Evolutionary conservation across 2,113 vertebrate genomes (phyloP).

Genomic region (Percina caprodes): DNA sequence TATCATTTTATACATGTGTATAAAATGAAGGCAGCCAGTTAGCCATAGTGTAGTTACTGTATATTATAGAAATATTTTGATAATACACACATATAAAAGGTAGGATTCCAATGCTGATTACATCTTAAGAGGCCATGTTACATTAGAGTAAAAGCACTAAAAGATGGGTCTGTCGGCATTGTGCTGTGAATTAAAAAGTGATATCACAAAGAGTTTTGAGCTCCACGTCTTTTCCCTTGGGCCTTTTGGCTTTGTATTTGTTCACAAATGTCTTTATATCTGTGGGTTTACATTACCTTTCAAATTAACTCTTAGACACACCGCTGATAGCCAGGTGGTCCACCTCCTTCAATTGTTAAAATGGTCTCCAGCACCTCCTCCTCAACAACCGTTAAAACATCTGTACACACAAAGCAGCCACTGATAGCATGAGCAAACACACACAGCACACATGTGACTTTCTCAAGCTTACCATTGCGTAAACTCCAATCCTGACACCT

Average conservation of each 20-base stretch:
- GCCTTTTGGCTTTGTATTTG: conserved; percentile 42
- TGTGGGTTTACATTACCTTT: conserved; percentile 19
- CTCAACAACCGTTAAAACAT: conserved; percentile 71
- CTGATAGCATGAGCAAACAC: conserved; percentile 70
- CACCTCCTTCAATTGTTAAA: conserved; percentile 32
- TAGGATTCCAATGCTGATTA: background rate
- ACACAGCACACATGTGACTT: conserved; percentile 39
- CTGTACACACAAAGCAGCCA: conserved; percentile 64
- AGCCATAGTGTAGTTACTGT: background rate
- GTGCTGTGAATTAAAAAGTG: background rate
- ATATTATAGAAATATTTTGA: background rate
- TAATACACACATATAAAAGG: background rate
- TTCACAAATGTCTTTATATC: conserved; percentile 41
- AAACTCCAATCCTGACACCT: conserved; percentile 13
- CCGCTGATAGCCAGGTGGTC: conserved; percentile 31
- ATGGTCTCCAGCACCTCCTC: conserved; percentile 37
- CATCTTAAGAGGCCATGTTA: background rate
- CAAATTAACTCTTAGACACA: conserved; percentile 50
- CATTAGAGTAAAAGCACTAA: background rate
- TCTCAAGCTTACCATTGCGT: conserved; percentile 42
- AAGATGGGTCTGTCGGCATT: background rate
- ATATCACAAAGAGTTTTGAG: conserved; percentile 1
- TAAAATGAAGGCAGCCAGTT: background rate
- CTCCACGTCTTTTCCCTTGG: conserved; percentile 24
- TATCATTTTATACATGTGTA: too few relatives aligned